Evolutionary conservation across 2,888 invertebrate species (phyloP), one percentile per base, ranked within the genome.

Genomic region (Leucania comma): DNA sequence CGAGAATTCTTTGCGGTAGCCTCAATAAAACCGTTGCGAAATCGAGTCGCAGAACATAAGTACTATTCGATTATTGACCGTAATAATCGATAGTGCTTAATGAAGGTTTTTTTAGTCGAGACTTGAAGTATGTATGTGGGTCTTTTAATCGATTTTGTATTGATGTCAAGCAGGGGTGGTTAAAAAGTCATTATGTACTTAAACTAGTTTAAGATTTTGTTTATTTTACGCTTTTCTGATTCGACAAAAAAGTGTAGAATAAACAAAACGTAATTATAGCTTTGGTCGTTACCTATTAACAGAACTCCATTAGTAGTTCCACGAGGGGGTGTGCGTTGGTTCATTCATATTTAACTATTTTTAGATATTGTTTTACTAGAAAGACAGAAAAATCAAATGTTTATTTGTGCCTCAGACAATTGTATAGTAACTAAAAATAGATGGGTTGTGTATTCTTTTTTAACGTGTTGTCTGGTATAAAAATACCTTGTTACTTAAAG

Each of bases 51-150:
- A 71, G 78, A 84, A 80, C 66, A 62, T 80, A 82, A 80, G 67
- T 82, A 75, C 75, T 61, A 51, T 80, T 78, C 78, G 82, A 84
- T 84, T 84, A 80, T 84, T 84, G 78, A 74, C 70, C 58, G 76
- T 72, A 65, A 78, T 78, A 84, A 82, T 84, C 83, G 78, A 83
- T 84, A 71, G 65, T 70, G 50, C 57, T 74, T 80, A 82, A 82
- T 84, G 75, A 82, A 72, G 26, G 74, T 78, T 82, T 80, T 75
- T 82, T 75, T 81, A 82, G 65, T 76, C 53, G 60, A 54, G 63
- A 58, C 66, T 70, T 79, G 78, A 80, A 75, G 66, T 71, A 68
- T 64, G 81, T 78, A 65, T 64, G 76, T 78, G 22, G 54, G 53
- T 72, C 58, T 64, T 80, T 50, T 80, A 72, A 79, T 76, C 64